A percentile compares a stretch with the other conserved stretches of the same genome.
phyloP scores from a whole-genome alignment of 2,113 vertebrate species.

The Rousettus leschenaultii region DNA sequence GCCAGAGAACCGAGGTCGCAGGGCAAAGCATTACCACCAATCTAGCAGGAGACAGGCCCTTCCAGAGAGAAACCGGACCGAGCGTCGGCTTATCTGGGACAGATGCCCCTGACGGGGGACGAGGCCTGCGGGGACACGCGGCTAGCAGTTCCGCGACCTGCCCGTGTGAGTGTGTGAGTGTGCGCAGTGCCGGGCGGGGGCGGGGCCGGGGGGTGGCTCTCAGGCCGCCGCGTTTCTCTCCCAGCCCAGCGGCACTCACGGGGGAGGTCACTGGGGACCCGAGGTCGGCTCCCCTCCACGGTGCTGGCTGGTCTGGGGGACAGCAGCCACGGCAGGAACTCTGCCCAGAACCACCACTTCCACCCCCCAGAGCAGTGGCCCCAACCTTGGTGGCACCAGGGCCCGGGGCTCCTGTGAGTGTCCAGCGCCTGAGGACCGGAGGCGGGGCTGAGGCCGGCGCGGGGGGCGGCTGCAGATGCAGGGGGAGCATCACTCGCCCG shows the following conservation, averaged over 20 bases:
- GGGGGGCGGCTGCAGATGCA: too few relatives aligned
- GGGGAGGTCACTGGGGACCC: not conserved
- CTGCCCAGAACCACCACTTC: not conserved
- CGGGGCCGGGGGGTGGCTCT: too few relatives aligned
- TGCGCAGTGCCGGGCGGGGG: too few relatives aligned
- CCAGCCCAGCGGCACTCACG: not conserved
- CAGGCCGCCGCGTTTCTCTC: too few relatives aligned
- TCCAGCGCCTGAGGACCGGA: too few relatives aligned
- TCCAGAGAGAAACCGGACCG: not conserved
- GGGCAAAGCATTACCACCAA: not conserved
- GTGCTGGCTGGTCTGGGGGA: not conserved
- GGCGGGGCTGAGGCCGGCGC: too few relatives aligned
- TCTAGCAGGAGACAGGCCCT: not conserved
- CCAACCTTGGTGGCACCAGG: too few relatives aligned
- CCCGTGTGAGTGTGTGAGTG: rapidly evolving
- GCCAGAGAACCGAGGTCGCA: not conserved
- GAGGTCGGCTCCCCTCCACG: not conserved
- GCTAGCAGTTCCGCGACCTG: too few relatives aligned
- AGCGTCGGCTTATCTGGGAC: not conserved
- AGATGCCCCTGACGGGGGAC: not conserved
- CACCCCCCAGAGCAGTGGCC: not conserved
- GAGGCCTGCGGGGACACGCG: too few relatives aligned
- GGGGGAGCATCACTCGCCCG: too few relatives aligned
- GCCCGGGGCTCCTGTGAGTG: too few relatives aligned
- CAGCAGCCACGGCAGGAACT: not conserved